Conservation (phyloP, 2,113 vertebrate genomes). For the Probosciger aterrimus region DNA sequence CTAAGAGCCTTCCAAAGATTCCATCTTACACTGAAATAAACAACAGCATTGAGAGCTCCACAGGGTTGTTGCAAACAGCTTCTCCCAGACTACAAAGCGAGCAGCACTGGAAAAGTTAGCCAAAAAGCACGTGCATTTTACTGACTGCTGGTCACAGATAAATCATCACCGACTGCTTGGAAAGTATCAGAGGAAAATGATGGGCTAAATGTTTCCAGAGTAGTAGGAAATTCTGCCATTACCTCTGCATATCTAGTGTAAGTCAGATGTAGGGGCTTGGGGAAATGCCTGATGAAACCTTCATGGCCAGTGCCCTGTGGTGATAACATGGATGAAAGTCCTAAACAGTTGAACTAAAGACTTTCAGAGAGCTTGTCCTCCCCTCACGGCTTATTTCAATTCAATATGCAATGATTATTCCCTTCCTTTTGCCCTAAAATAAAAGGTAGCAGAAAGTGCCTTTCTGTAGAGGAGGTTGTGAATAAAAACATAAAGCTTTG, state of each 20-base stretch:
- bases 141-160: neutral
- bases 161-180: neutral
- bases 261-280: neutral
- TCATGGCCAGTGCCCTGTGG: accelerated
- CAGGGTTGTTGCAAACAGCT: neutral
- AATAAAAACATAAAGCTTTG: neutral
- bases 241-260: neutral
- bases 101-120: neutral
- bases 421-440: neutral
- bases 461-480: neutral
- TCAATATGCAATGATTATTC: neutral
- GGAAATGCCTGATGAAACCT: neutral
- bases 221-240: neutral
- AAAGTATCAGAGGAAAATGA: neutral
- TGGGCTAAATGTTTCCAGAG: neutral
- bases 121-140: neutral
- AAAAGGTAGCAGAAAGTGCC: neutral
- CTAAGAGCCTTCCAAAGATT: neutral
- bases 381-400: neutral
- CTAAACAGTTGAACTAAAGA: neutral
- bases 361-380: neutral
- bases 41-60: neutral
- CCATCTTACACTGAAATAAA: neutral
- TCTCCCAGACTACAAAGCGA: neutral
- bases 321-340: neutral